Base-by-base conservation (phyloP, 2,113 vertebrate genomes). In the Paracanthobrama guichenoti region DNA sequence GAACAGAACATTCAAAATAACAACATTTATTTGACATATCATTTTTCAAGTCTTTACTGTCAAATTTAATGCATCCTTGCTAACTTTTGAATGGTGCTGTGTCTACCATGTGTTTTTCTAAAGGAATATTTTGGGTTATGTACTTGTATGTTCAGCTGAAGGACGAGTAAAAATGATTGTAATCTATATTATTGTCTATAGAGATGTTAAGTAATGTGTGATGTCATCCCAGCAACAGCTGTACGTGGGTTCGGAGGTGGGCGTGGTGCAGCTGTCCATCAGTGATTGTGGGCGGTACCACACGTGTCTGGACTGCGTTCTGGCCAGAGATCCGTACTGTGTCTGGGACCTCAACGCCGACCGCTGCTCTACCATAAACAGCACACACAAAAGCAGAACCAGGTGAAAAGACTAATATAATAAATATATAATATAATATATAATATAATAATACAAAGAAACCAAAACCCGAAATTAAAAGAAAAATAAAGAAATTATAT, bases 271-370 rank as follows among this genome's bases (percentile, higher is more conserved):
- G 91, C 82, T 96, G 3, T 92, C 95, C 0, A 82, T 94, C 13
- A 91, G 92, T 0, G 81, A 73, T 39, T 96, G 96, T 85, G 86
- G 50, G 48, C 90, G 84, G 4, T 94, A 94, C 69, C n/a, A 1
- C 4, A 74, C 84, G 72, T 96, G 96, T 87, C n/a, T 88, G 85
- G 95, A 95, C 85, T 96, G 96, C 20, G 77, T 96, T 79, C 85
- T 96, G 57, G 88, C 95, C n/a, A 90, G 95, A 84, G 95, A 95
- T 85, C 96, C 95, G 0, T 95, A 94, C 91, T 96, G 96, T 2
- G 94, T 90, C 0, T 95, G 96, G 95, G 82, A 95, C 79, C 69
- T 14, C 1, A 2, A 22, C 1, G 55, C 28, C 0, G 0, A n/a
- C 0, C 55, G 50, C 6, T 95, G 96, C 11, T 22, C 91, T 11